Percentiles rank a stretch among this genome's conserved stretches.
Evolutionary conservation across 2,113 vertebrate species (phyloP).

Genomic region (Bucco capensis): DNA sequence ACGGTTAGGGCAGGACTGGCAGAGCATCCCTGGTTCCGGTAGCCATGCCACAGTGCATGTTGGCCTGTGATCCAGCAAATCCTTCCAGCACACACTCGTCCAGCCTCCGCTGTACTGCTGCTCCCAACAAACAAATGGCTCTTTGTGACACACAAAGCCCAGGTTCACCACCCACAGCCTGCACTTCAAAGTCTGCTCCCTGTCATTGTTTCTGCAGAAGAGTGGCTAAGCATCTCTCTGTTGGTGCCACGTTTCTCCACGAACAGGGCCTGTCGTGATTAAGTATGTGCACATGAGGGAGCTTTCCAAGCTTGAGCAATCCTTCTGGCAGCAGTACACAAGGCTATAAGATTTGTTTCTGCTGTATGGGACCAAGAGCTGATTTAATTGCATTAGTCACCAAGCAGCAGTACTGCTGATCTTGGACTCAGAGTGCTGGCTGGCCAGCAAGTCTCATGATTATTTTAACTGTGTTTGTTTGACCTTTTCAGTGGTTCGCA

Average conservation of each 20-base stretch:
- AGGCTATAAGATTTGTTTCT: slow-evolving; percentile 45
- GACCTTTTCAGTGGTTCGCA: slow-evolving; percentile 37
- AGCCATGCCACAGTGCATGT: rapidly evolving
- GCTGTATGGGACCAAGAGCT: not conserved
- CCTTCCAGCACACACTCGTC: rapidly evolving
- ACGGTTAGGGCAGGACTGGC: not conserved
- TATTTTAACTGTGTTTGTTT: slow-evolving; percentile 39
- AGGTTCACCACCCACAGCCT: not conserved
- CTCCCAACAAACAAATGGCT: not conserved
- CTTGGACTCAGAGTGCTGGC: slow-evolving; percentile 32
- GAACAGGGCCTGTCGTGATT: slow-evolving; percentile 47
- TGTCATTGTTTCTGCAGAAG: not conserved
- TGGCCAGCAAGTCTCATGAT: slow-evolving; percentile 7
- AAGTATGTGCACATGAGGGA: slow-evolving; percentile 42
- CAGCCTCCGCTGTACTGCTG: rapidly evolving
- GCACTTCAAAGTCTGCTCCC: not conserved
- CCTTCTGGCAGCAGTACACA: slow-evolving; percentile 58
- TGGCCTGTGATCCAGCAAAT: not conserved
- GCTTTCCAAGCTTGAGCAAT: slow-evolving; percentile 75
- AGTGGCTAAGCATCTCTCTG: not conserved
- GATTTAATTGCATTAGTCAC: slow-evolving; percentile 70
- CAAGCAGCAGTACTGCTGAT: slow-evolving; percentile 51
- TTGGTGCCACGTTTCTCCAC: slow-evolving; percentile 55
- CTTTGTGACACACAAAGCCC: not conserved
- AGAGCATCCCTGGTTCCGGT: rapidly evolving